Evolutionary conservation across 1,140 invertebrate genomes (phyloP), one percentile per base, ranked within the genome.

Genomic region (Drosophila serrata): DNA sequence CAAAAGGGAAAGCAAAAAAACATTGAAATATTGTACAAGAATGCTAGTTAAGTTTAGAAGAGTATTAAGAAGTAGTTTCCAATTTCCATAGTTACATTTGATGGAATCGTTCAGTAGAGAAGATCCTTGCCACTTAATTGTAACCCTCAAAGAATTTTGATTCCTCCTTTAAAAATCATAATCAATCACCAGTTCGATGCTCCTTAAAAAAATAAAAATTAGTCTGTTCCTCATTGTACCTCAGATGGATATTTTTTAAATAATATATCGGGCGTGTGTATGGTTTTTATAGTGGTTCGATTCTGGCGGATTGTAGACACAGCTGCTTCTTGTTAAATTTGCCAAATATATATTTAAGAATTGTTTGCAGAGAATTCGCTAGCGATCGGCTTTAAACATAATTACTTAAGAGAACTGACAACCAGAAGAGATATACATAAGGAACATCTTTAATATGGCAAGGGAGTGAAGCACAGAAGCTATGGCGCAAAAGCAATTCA

Each of bases 261-360:
- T 24, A 19, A 11, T 43, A n/a, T 42, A 39, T 43, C 31, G 57
- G 13, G 22, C 35, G 13, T 69, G 31, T 31, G 11, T 1, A 13
- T 53, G 31, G 12, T 31, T 40, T 59, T 61, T 69, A 59, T 69
- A 56, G 42, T n/a, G 9, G 9, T 17, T 81, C 43, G 22, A 19
- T 42, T 27, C 9, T 35, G 13, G n/a, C 12, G 6, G 2, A 11
- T 15, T 31, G 60, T 63, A 15, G 40, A 13, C 37, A 48, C 76
- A 80, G 76, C 40, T 80, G 75, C 35, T 73, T 22, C 8, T 11
- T 29, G 24, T n/a, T 3, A 11, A 33, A 59, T 43, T 45, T 24
- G 0, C n/a, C n/a, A 4, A 4, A 1, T n/a, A 9, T 46, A 4
- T 12, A 24, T n/a, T 35, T 5, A 22, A 11, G 7, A 17, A 31